Percentiles rank a stretch among this genome's conserved stretches.
These are phyloP conservation scores for Microtus ochrogaster DNA, from an alignment of 2,113 vertebrate species.

Conservation along the genomic window DNA sequence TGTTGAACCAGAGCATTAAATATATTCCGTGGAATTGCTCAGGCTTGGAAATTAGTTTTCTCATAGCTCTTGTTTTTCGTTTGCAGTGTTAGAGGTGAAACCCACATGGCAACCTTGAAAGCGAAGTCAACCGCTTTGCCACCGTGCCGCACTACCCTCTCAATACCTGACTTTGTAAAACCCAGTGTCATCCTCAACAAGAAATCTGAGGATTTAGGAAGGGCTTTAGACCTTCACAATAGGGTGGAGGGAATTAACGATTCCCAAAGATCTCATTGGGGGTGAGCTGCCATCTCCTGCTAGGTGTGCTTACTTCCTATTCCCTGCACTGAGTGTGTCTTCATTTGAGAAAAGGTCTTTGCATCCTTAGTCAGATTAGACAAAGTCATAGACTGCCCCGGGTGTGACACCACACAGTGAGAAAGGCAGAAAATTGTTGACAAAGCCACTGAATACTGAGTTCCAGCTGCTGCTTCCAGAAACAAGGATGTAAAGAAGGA, in stretches of 20 bases:
- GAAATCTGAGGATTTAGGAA: background rate
- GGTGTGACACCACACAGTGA: fast-evolving
- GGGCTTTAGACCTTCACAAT: background rate
- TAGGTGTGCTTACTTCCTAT: background rate
- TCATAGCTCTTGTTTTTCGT: background rate
- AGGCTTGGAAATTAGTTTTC: background rate
- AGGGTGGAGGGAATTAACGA: background rate
- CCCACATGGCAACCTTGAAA: background rate
- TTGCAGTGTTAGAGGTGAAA: background rate
- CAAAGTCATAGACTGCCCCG: background rate
- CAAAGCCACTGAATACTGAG: background rate
- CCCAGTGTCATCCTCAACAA: background rate
- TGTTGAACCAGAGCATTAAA: conserved; percentile 11
- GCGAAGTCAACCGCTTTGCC: background rate
- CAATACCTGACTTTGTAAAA: background rate
- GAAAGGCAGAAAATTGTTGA: background rate
- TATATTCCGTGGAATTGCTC: background rate
- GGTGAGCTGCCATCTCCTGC: background rate
- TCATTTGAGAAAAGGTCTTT: background rate
- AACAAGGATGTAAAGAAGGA: background rate
- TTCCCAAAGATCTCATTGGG: background rate
- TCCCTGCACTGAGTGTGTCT: background rate
- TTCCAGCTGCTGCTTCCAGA: background rate
- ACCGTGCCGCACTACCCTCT: background rate
- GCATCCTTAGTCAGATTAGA: conserved; percentile 11